These are phyloP conservation scores for Amblyopsis hoosieri DNA, from an alignment of 2,797 vertebrate genomes.

Conservation along the genomic window DNA sequence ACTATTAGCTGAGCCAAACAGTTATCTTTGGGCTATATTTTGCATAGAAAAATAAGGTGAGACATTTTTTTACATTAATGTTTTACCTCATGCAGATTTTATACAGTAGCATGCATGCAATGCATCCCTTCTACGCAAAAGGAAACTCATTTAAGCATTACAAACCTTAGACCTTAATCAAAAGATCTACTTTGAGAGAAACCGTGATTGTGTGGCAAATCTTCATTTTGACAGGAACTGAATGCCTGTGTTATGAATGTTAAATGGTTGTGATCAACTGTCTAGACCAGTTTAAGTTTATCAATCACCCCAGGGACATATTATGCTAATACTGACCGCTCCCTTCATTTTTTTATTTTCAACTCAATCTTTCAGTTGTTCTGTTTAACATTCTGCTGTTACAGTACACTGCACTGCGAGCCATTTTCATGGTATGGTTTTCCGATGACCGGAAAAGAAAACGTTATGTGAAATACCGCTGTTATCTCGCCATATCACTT, in stretches of 20 bases:
- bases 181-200: not conserved
- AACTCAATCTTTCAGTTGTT: not conserved
- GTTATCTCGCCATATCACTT: slow-evolving; percentile 57
- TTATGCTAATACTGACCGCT: slow-evolving; percentile 12
- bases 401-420: not conserved
- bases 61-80: not conserved
- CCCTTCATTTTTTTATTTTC: not conserved
- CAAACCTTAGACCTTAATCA: no score
- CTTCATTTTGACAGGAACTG: slow-evolving; percentile 5
- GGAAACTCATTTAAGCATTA: not conserved
- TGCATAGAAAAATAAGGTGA: not conserved
- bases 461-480: slow-evolving; percentile 33
- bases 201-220: not conserved
- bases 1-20: slow-evolving; percentile 49
- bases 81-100: not conserved
- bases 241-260: slow-evolving; percentile 1
- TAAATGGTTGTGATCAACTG: no score
- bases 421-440: not conserved
- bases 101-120: not conserved
- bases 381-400: not conserved
- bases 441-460: slow-evolving; percentile 8
- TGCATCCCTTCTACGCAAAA: slow-evolving; percentile 4
- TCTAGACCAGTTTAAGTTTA: no score
- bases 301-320: no score
- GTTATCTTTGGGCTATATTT: slow-evolving; percentile 9